Conservation (phyloP, 2,888 invertebrate species). For the Amiota minor region DNA sequence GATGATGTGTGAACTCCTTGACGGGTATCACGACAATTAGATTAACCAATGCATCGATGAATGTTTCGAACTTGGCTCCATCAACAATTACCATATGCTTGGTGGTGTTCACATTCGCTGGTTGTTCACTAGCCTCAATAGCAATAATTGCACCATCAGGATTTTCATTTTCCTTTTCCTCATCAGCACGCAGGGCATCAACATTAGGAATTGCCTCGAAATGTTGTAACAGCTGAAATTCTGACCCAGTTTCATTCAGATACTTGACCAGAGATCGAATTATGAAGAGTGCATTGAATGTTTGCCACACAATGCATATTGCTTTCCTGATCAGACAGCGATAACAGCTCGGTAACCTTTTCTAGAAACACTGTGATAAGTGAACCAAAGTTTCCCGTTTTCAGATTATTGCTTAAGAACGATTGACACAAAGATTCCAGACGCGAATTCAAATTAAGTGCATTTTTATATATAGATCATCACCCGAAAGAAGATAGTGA, state of each 20-base stretch:
- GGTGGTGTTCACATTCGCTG: constrained; percentile 38
- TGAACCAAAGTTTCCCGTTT: constrained; percentile 92
- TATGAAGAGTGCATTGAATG: constrained; percentile 93
- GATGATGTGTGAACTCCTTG: constrained; percentile 84
- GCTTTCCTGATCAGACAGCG: constrained; percentile 88
- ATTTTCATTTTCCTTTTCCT: constrained; percentile 45
- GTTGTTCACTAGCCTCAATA: constrained; percentile 60
- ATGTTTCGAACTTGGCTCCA: constrained; percentile 72
- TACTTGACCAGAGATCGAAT: constrained; percentile 90
- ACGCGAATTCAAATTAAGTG: constrained; percentile 85
- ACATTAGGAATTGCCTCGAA: constrained; percentile 78
- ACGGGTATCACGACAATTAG: constrained; percentile 73
- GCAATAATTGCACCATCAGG: constrained; percentile 57
- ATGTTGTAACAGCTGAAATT: constrained; percentile 89
- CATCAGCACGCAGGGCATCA: constrained; percentile 54
- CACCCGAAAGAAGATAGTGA: too few species aligned
- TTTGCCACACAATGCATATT: constrained; percentile 90
- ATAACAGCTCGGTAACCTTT: constrained; percentile 86
- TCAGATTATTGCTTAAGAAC: constrained; percentile 87
- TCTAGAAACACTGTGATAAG: constrained; percentile 89
- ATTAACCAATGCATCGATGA: constrained; percentile 73
- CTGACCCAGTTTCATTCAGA: constrained; percentile 90
- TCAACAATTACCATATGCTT: constrained; percentile 64
- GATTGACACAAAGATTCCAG: constrained; percentile 83
- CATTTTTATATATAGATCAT: too few species aligned